Evolutionary conservation across 2,797 vertebrate genomes (phyloP).

Genomic region (Cossypha polioptera): DNA sequence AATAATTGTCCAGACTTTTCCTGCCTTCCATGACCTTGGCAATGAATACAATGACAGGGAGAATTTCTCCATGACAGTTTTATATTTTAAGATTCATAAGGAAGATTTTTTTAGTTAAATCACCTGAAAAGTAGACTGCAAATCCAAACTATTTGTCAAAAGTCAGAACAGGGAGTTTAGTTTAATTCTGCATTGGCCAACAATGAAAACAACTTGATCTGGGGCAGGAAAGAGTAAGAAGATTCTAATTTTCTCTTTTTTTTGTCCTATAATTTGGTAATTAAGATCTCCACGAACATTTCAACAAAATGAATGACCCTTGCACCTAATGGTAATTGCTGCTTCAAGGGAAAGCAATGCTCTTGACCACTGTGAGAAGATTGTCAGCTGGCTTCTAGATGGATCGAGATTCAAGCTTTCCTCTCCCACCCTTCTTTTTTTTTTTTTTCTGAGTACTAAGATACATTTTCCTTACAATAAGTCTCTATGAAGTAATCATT

Average conservation of each 20-base stretch:
- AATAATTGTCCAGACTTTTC: slow-evolving; percentile 34
- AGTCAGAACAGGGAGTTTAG: not conserved
- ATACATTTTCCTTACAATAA: not conserved
- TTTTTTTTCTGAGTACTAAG: not conserved
- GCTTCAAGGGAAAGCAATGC: not conserved
- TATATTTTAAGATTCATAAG: not conserved
- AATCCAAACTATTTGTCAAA: not conserved
- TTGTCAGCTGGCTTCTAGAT: not conserved
- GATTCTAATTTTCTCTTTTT: not conserved
- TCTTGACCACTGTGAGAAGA: not conserved
- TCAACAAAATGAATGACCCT: not conserved
- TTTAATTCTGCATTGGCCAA: not conserved
- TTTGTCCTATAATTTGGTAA: not conserved
- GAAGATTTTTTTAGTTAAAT: not conserved
- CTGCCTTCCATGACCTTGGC: slow-evolving; percentile 20
- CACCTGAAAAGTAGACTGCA: not conserved
- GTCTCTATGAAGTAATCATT: not conserved
- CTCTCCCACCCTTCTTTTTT: not conserved
- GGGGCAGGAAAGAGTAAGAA: not conserved
- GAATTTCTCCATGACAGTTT: not conserved
- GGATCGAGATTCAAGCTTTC: not conserved
- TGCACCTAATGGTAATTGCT: not conserved
- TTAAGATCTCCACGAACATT: not conserved
- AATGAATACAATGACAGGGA: not conserved
- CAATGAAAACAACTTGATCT: not conserved